Evolutionary conservation across 2,888 invertebrate species (phyloP), one percentile per base, ranked within the genome.

Genomic region (Tiliacea citrago): DNA sequence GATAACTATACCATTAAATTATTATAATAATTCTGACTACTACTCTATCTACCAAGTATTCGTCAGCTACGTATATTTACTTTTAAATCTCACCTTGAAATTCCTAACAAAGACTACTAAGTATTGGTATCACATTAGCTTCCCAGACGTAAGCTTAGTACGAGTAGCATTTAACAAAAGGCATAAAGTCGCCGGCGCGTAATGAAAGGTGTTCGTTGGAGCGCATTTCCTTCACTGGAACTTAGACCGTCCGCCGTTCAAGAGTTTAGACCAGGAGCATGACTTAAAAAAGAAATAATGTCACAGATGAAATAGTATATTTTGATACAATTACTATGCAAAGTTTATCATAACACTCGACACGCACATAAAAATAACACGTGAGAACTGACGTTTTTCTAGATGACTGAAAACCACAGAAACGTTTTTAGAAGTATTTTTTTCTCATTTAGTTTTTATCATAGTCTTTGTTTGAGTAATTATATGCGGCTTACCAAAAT

Each of bases 161-260:
- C 39, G 39, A 39, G 39, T 16, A 68, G 18, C n/a, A 42, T 60
- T 75, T 57, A 39, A 73, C 24, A 75, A 81, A 81, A 73, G 65
- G 61, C 77, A 83, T 78, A 65, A 79, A 84, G 75, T 79, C 63
- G 68, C 65, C 55, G 12, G 51, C 60, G 71, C 70, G 61, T 81
- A 79, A 82, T 83, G 77, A 84, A 84, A 89, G 84, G 84, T 87
- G 78, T 68, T 83, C 79, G 74, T 76, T 75, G 80, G 61, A 84
- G 85, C 83, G 84, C 82, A 77, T 85, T 87, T 86, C 87, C 83
- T 85, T 82, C 58, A 66, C 77, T 76, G 70, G 65, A 90, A 89
- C 86, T 89, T 87, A 75, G 72, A 78, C 80, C 65, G 81, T 80
- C 81, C 65, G 60, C 73, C 53, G 68, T 65, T 85, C 75, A 81